Conservation (phyloP, 2,797 vertebrate genomes). For the Xyrichtys novacula region DNA sequence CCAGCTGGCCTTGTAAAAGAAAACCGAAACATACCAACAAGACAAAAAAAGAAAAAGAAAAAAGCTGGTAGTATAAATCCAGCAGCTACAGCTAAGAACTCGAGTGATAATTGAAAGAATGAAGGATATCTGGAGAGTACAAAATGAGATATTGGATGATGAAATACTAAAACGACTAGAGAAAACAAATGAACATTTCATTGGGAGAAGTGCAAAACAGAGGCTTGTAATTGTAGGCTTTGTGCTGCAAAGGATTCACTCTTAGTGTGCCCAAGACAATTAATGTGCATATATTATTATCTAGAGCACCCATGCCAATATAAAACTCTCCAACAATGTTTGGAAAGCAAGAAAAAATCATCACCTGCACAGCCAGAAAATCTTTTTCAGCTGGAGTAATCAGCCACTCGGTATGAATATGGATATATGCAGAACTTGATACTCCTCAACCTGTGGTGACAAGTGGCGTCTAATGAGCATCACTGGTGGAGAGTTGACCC, state of each 20-base stretch:
- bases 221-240: slow-evolving; percentile 4
- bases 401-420: slow-evolving; percentile 9
- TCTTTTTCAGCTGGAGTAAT: slow-evolving; percentile 1
- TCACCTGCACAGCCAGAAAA: neutral
- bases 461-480: slow-evolving; percentile 6
- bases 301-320: slow-evolving; percentile 1
- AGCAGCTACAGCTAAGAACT: too few relatives aligned
- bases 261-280: slow-evolving; percentile 17
- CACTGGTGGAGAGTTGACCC: neutral
- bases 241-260: slow-evolving; percentile 44
- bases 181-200: neutral
- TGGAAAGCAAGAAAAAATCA: neutral
- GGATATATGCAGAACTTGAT: slow-evolving; percentile 4
- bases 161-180: neutral
- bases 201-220: neutral
- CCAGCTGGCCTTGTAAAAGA: too few relatives aligned
- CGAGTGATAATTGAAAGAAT: too few relatives aligned
- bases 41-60: too few relatives aligned
- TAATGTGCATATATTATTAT: neutral
- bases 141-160: too few relatives aligned
- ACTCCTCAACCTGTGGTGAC: slow-evolving; percentile 11
- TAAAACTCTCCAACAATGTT: neutral
- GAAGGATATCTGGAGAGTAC: too few relatives aligned
- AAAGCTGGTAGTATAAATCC: too few relatives aligned
- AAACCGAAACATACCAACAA: too few relatives aligned